Evolutionary conservation across 2,113 vertebrate genomes (phyloP), one percentile per base, ranked within the genome.

Genomic region (Prinia subflava): DNA sequence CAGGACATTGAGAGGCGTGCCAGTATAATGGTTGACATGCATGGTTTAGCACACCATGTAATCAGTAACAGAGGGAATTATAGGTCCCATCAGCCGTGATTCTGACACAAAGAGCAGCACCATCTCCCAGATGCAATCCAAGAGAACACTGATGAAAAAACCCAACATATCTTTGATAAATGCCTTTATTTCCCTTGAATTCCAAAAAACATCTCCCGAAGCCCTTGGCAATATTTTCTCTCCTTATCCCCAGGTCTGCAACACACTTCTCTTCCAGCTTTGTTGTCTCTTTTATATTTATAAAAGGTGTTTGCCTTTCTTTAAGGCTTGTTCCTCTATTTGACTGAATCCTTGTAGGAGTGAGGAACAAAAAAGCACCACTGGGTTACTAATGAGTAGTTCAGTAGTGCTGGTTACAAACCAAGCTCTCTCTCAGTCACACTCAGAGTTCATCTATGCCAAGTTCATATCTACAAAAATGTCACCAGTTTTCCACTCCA

Each of bases 101-200:
- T 24, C 52, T 64, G 13, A 23, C 55, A 63, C 5, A 4, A 33
- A 69, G 59, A 13, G 9, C 3, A 0, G 23, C 2, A 2, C 44
- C 27, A n/a, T 60, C 44, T 90, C 69, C 44, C 62, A 19, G 15
- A 24, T 46, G 31, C 1, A 11, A 37, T 65, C 30, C 35, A 70
- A 56, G 27, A 77, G 31, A 80, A 3, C 19, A 21, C 0, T 23
- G 68, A 41, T 5, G 9, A 87, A 87, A 46, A 28, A 1, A 7
- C 15, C 18, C 30, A 39, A 59, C 0, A 1, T 42, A 15, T 22
- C 27, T 46, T 73, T 74, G 55, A 55, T 14, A 83, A 83, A 88
- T 55, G 13, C 18, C 39, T 37, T 60, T 49, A 49, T 68, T 92
- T 88, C 16, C 35, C 35, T 69, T 13, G 64, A 87, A 67, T 52